phyloP scores from a whole-genome alignment of 2,113 vertebrate species.

The Gambusia affinis region DNA sequence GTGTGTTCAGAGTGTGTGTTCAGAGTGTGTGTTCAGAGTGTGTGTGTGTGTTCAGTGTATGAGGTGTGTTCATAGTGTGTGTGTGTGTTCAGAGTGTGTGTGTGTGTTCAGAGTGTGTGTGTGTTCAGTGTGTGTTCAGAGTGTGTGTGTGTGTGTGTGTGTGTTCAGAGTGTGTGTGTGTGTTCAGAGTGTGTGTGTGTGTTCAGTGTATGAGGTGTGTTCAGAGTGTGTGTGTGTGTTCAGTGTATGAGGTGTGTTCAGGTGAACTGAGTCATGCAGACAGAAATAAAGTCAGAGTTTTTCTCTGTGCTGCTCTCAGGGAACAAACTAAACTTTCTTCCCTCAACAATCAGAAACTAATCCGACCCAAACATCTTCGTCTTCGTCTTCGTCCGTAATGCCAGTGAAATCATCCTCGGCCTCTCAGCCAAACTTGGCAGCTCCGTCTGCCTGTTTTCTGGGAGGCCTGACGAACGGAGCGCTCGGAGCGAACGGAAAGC shows the following conservation, averaged over 20 bases:
- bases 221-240: not conserved
- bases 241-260: not conserved
- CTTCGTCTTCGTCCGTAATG: not conserved
- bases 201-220: too few relatives aligned
- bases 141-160: too few relatives aligned
- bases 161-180: too few relatives aligned
- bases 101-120: too few relatives aligned
- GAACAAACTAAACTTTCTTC: not conserved
- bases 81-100: too few relatives aligned
- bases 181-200: too few relatives aligned
- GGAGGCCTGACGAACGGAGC: conserved; percentile 43
- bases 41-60: not conserved
- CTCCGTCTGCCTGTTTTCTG: not conserved
- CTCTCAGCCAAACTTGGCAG: conserved; percentile 34
- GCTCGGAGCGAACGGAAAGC: conserved; percentile 41
- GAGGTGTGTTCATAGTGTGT: not conserved
- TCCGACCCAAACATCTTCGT: conserved; percentile 1
- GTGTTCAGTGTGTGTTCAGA: too few relatives aligned
- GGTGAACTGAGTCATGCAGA: conserved; percentile 2
- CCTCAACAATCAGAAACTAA: conserved; percentile 5
- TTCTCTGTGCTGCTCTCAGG: not conserved
- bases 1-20: not conserved
- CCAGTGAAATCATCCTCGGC: conserved; percentile 33
- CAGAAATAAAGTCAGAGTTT: conserved; percentile 1
- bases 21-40: not conserved